phyloP scores from a whole-genome alignment of 2,888 invertebrate species.

The Athrips mouffetella region DNA sequence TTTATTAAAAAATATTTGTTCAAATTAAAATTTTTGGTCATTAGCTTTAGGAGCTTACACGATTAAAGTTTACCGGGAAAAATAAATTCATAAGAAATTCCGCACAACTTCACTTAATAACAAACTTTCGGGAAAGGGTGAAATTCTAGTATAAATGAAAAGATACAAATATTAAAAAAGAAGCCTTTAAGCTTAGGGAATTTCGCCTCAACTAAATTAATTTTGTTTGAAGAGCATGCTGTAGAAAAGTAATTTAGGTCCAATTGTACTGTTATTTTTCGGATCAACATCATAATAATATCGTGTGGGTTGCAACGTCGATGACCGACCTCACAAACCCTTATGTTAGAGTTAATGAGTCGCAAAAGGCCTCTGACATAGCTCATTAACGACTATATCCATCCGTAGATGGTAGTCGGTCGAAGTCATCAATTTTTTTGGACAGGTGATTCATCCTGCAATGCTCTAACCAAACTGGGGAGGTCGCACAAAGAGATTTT shows the following conservation, averaged over 20 bases:
- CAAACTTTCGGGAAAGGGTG: conserved; percentile 12
- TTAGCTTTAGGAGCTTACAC: not conserved
- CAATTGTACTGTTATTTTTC: not conserved
- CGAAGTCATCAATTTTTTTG: too few species aligned
- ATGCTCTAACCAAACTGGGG: too few species aligned
- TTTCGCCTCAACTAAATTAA: conserved; percentile 12
- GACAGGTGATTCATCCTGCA: too few species aligned
- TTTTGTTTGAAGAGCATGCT: not conserved
- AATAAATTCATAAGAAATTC: conserved; percentile 9
- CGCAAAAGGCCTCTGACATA: too few species aligned
- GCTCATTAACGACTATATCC: too few species aligned
- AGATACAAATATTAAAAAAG: conserved; percentile 10
- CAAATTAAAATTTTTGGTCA: too few species aligned
- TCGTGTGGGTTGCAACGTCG: too few species aligned
- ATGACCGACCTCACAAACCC: too few species aligned
- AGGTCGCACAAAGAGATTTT: too few species aligned
- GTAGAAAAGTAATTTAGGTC: not conserved
- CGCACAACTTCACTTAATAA: conserved; percentile 9
- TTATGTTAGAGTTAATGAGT: not conserved
- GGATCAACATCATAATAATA: not conserved
- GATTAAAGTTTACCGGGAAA: not conserved
- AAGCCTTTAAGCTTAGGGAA: conserved; percentile 12
- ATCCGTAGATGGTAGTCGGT: too few species aligned
- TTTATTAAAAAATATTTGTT: too few species aligned
- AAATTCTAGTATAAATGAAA: conserved; percentile 8